Percentiles rank a stretch among this genome's conserved stretches.
These are phyloP conservation scores for Marasmarcha lunaedactyla DNA, from an alignment of 2,888 invertebrate species.

Conservation along the genomic window DNA sequence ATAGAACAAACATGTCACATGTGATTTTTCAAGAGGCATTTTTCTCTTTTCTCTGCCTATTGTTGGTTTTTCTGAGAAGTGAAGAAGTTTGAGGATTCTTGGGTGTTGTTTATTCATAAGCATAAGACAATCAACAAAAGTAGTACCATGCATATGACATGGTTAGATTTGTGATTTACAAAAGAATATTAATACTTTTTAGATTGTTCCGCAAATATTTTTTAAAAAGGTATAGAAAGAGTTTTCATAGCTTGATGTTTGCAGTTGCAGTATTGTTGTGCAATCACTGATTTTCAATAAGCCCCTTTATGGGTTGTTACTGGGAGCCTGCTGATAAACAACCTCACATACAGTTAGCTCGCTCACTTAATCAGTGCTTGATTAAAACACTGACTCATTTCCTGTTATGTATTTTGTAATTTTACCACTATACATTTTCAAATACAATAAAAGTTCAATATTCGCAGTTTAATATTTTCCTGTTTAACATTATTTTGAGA, in stretches of 20 bases:
- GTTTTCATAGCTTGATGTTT: slow-evolving; percentile 46
- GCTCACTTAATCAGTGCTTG: slow-evolving; percentile 43
- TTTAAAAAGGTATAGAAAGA: no score
- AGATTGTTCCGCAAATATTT: no score
- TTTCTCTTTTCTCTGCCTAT: no score
- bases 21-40: no score
- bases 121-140: no score
- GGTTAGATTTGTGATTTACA: no score
- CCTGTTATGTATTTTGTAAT: slow-evolving; percentile 20
- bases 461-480: background rate
- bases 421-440: slow-evolving; percentile 1
- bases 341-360: slow-evolving; percentile 24
- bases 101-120: no score
- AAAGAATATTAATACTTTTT: no score
- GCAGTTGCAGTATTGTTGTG: slow-evolving; percentile 54
- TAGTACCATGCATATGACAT: no score
- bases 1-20: no score
- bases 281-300: slow-evolving; percentile 64
- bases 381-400: slow-evolving; percentile 43
- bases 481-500: background rate
- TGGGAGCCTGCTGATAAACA: slow-evolving; percentile 41
- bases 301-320: slow-evolving; percentile 47
- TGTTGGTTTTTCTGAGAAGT: no score
- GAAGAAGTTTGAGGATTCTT: no score
- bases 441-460: background rate